Evolutionary conservation across 2,797 vertebrate species (phyloP), one percentile per base, ranked within the genome.

Genomic region (Borostomias antarcticus): DNA sequence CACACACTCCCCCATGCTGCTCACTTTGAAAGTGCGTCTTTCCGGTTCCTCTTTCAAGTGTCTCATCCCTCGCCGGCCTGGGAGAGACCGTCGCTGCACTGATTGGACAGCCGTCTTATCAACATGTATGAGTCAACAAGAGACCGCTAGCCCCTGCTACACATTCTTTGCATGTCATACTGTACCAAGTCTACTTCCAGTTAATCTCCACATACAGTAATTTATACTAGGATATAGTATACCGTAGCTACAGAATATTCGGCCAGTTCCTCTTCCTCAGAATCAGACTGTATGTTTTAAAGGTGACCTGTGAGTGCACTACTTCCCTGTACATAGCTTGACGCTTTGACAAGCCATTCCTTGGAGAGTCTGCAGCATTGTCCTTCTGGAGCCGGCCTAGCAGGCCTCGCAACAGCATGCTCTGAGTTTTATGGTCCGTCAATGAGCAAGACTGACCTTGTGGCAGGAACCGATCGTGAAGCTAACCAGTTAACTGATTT

Each of bases 91-190:
- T n/a, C n/a, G n/a, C n/a, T n/a, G n/a, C 59, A 71, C 68, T 83
- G 84, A 85, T 88, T 77, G 68, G 57, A 50, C 58, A 69, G 43
- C 72, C 68, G 74, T 76, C 70, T 75, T 62, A 68, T 69, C 62
- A 78, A 60, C 56, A 62, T 64, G 15, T 45, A 73, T 63, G 68
- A 76, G 70, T 80, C 80, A 81, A 64, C 76, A 59, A 69, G 67
- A 73, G 60, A 60, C 48, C 62, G 67, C 61, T 76, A 62, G 43
- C 35, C 48, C 48, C 52, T 57, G n/a, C 66, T 69, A 11, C 65
- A 35, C 57, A 58, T 66, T 71, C 33, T n/a, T 29, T 37, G 26
- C 64, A 33, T 75, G 80, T 73, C 21, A 68, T 64, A 70, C 52
- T 15, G 4, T n/a, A 45, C 40, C 66, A 64, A 68, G 83, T 77